Evolutionary conservation across 2,113 vertebrate genomes (phyloP).

Genomic region (Pagrus major): DNA sequence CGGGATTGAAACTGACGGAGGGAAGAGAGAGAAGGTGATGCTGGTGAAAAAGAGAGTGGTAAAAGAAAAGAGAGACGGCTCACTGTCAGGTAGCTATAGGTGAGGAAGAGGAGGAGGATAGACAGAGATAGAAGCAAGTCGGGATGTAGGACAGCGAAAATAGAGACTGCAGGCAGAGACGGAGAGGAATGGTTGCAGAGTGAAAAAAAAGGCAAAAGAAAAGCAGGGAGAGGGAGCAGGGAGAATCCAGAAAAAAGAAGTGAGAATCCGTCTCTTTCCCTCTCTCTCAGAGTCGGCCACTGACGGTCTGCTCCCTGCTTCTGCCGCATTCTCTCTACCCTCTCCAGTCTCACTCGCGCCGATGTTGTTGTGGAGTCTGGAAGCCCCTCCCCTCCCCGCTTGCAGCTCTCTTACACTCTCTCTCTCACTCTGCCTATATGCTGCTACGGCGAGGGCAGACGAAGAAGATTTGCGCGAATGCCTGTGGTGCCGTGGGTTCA

Average conservation of each 20-base stretch:
- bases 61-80: constrained; percentile 2
- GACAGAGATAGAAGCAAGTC: constrained; percentile 12
- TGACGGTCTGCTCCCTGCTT: constrained; percentile 59
- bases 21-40: constrained; percentile 1
- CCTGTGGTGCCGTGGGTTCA: constrained; percentile 16
- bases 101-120: constrained; percentile 25
- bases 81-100: constrained; percentile 49
- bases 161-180: background rate
- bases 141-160: constrained; percentile 42
- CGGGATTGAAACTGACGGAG: background rate
- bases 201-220: background rate
- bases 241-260: constrained; percentile 5
- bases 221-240: background rate
- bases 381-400: constrained; percentile 65
- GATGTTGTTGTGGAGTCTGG: constrained; percentile 61
- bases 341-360: constrained; percentile 37
- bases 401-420: constrained; percentile 20
- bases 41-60: background rate
- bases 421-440: constrained; percentile 31
- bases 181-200: background rate
- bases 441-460: constrained; percentile 22
- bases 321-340: constrained; percentile 75
- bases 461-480: constrained; percentile 38
- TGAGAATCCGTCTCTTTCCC: constrained; percentile 25
- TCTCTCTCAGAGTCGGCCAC: constrained; percentile 31